Evolutionary conservation across 1,140 invertebrate genomes (phyloP).

Genomic region (Pachyrhynchus sulphureomaculatus): DNA sequence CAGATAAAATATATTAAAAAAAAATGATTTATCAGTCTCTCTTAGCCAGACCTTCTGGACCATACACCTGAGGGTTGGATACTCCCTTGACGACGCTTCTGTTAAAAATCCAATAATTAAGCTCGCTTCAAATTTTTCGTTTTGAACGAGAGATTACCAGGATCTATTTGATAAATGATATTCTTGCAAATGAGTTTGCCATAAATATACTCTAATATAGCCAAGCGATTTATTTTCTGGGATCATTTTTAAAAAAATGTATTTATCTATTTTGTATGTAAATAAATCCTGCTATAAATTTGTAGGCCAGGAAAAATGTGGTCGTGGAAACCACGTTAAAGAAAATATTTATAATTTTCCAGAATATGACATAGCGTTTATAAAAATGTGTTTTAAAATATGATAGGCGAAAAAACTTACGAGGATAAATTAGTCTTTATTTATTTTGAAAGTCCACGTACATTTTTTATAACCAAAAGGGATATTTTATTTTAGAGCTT

Average conservation of each 20-base stretch:
- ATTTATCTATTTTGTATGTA: slow-evolving; percentile 10
- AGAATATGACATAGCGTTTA: not conserved
- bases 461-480: no score
- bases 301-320: slow-evolving; percentile 1
- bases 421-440: no score
- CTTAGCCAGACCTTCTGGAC: no score
- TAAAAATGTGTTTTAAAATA: no score
- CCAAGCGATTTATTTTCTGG: slow-evolving; percentile 5
- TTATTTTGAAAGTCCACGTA: no score
- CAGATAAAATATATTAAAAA: no score
- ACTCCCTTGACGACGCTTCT: not conserved
- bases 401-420: no score
- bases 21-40: no score
- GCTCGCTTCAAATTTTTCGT: not conserved
- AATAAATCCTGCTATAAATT: slow-evolving; percentile 10
- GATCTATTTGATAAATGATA: slow-evolving; percentile 7
- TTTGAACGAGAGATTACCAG: not conserved
- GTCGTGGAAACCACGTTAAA: not conserved
- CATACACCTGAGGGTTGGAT: not conserved
- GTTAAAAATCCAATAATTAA: not conserved
- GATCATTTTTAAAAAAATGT: slow-evolving; percentile 12
- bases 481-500: no score
- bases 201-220: slow-evolving; percentile 7
- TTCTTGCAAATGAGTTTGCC: slow-evolving; percentile 11
- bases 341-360: not conserved